These are phyloP conservation scores for Drosophila borborema DNA, from an alignment of 2,888 invertebrate genomes.

Conservation along the genomic window DNA sequence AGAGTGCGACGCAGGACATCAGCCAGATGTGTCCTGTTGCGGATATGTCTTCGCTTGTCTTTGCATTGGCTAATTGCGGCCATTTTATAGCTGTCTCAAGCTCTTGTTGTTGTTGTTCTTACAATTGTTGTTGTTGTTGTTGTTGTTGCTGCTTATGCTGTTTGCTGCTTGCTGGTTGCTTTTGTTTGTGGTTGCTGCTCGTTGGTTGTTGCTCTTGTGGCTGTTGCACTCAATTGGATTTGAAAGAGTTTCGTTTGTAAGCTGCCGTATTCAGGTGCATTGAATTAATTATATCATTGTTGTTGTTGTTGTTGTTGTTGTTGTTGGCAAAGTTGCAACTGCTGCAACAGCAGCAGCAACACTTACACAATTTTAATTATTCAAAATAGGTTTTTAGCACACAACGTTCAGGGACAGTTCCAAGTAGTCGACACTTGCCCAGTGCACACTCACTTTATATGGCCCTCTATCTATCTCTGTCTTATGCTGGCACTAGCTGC, in stretches of 20 bases:
- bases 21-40: conserved; percentile 37
- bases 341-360: conserved; percentile 52
- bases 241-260: conserved; percentile 46
- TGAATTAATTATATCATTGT: conserved; percentile 82
- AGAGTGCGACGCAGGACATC: conserved; percentile 49
- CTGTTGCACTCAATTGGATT: conserved; percentile 56
- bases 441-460: conserved; percentile 9
- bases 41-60: conserved; percentile 58
- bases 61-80: conserved; percentile 66
- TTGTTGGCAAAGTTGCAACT: conserved; percentile 37
- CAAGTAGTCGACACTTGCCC: conserved; percentile 25
- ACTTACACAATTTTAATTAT: conserved; percentile 78
- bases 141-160: not conserved
- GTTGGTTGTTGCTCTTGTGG: conserved; percentile 39
- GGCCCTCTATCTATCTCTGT: not conserved
- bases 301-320: conserved; percentile 35
- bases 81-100: conserved; percentile 50
- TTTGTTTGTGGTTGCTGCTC: conserved; percentile 12
- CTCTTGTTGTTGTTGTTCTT: conserved; percentile 8
- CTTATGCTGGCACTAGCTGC: not conserved
- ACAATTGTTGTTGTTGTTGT: conserved; percentile 11
- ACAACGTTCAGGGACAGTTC: conserved; percentile 41
- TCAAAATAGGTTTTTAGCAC: conserved; percentile 77
- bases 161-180: conserved; percentile 3
- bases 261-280: conserved; percentile 74